Base-by-base conservation (phyloP, 2,797 vertebrate species). In the Ctenochaetus hawaiiensis region DNA sequence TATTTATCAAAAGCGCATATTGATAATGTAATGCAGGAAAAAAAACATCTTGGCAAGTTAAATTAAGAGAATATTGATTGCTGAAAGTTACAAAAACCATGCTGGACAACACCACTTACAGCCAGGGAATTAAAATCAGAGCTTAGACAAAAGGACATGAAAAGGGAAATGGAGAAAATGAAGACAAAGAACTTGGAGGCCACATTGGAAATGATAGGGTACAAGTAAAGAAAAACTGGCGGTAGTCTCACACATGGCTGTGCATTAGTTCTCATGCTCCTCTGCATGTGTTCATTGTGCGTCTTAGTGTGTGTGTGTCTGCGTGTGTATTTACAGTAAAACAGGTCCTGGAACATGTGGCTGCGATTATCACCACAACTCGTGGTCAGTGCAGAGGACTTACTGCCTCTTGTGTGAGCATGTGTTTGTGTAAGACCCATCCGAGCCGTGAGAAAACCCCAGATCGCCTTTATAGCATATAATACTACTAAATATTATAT, bases 281-380 rank as follows among this genome's bases (percentile, higher is more conserved):
- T 75, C 49, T 68, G 75, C 56, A 61, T 82, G 60, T 80, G 76
- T 78, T 72, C 58, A 67, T 26, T 58, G 61, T 62, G 67, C 65
- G 53, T 79, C 69, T 41, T 9, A 70, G 78, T 78, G 77, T 81
- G 82, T 80, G 60, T 72, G 70, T 14, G 39, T 41, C 8, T 73
- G 78, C 77, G 77, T 81, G 82, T 80, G 60, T 85, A 75, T 92
- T 89, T 92, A 92, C 91, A 93, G 89, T 90, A 76, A 87, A 76
- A 79, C 81, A 90, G 75, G 78, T 88, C 84, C 67, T 74, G 54
- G 70, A 93, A 91, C 92, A 95, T 94, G 91, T 95, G 94, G 92
- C 89, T 94, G 84, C 86, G 80, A 93, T 95, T 94, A 94, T 89
- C 88, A 83, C 78, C 72, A 80, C 67, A 89, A 64, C 78, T 77